Evolutionary conservation across 2,888 invertebrate species (phyloP).

Genomic region (Dasysyrphus tricinctus): DNA sequence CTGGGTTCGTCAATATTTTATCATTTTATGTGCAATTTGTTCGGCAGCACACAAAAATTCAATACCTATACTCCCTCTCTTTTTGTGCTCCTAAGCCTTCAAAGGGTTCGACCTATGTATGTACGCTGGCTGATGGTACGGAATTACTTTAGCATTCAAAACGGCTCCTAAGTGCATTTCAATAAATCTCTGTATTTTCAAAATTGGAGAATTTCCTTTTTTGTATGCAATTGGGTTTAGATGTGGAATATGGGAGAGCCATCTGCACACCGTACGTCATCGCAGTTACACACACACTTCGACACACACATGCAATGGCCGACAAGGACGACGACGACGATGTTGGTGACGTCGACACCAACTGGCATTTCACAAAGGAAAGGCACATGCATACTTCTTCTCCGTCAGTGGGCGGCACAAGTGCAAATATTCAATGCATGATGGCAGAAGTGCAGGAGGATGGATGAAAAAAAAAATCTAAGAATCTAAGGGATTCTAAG

Average conservation of each 20-base stretch:
- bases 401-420: slow-evolving; percentile 15
- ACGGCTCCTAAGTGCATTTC: slow-evolving; percentile 74
- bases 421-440: slow-evolving; percentile 66
- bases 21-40: slow-evolving; percentile 75
- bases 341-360: not conserved
- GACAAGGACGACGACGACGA: slow-evolving; percentile 2
- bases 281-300: slow-evolving; percentile 16
- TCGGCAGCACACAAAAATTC: slow-evolving; percentile 47
- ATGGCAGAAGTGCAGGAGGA: slow-evolving; percentile 15
- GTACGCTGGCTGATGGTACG: slow-evolving; percentile 1
- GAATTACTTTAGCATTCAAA: slow-evolving; percentile 74
- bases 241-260: slow-evolving; percentile 29
- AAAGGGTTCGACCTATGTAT: not conserved
- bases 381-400: slow-evolving; percentile 53
- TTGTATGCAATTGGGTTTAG: slow-evolving; percentile 13
- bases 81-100: not conserved
- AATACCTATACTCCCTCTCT: not conserved
- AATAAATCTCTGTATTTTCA: slow-evolving; percentile 71
- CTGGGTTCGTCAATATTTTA: slow-evolving; percentile 73
- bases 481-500: slow-evolving; percentile 39
- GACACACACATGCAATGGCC: not conserved
- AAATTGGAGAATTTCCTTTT: slow-evolving; percentile 55
- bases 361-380: slow-evolving; percentile 5
- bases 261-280: slow-evolving; percentile 60
- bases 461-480: slow-evolving; percentile 7